Conservation (phyloP, 2,113 vertebrate species). For the Thamnophis sirtalis region DNA sequence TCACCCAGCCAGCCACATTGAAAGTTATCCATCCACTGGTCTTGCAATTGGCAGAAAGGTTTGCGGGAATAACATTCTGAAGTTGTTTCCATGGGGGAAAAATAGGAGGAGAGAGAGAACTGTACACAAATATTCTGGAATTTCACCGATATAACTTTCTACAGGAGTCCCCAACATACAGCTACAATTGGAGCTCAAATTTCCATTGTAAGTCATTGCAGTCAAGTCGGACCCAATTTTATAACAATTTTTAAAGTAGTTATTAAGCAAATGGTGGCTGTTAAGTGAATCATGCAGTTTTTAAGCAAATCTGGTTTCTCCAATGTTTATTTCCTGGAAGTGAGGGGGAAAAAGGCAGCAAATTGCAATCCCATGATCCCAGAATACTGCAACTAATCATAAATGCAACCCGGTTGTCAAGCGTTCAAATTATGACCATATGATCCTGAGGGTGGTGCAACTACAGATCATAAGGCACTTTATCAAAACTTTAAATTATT, state of each 20-base stretch:
- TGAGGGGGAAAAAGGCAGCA: background rate
- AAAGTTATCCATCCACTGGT: background rate
- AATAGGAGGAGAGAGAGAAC: background rate
- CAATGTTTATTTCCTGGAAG: background rate
- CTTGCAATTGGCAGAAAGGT: background rate
- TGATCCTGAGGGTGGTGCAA: background rate
- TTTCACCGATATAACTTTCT: background rate
- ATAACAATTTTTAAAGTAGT: background rate
- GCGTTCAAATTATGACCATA: background rate
- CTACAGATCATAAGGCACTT: background rate
- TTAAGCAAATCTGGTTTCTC: background rate
- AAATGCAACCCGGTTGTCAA: background rate
- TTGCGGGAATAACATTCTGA: background rate
- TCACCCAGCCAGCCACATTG: background rate
- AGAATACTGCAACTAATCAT: background rate
- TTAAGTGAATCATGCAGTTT: background rate
- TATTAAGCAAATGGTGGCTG: background rate
- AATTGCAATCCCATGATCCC: background rate
- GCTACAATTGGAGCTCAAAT: background rate
- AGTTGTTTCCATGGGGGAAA: background rate
- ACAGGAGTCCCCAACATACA: background rate
- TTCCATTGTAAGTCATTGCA: background rate
- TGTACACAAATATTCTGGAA: background rate
- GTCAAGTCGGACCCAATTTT: background rate
- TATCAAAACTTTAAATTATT: background rate